Evolutionary conservation across 2,797 vertebrate genomes (phyloP).

Genomic region (Rhabdomys pumilio): DNA sequence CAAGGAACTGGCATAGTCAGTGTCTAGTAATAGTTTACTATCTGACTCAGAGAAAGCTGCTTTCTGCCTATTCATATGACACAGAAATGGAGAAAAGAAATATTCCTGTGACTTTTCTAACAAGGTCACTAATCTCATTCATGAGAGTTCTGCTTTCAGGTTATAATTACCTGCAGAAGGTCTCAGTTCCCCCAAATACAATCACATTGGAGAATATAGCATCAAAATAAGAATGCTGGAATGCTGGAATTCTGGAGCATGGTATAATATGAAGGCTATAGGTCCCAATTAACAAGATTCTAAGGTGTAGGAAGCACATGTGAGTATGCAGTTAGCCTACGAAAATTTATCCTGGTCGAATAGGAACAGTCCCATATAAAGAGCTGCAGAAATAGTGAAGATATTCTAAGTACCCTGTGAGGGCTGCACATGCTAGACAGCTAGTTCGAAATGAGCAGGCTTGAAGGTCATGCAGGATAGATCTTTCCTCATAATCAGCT

Average conservation of each 20-base stretch:
- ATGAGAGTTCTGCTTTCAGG: not conserved
- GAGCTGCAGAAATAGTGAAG: constrained; percentile 45
- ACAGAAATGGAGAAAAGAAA: not conserved
- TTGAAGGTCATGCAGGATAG: not conserved
- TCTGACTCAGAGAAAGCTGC: not conserved
- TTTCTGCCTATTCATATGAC: not conserved
- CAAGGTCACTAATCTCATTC: not conserved
- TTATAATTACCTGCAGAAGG: not conserved
- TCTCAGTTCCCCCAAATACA: not conserved
- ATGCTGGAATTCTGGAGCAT: not conserved
- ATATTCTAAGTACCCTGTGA: not conserved
- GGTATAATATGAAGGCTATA: not conserved
- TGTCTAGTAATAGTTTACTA: not conserved
- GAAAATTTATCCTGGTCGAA: not conserved
- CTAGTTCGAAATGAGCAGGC: not conserved
- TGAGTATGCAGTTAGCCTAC: not conserved
- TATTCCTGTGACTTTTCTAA: not conserved
- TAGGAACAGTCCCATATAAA: not conserved
- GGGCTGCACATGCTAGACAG: not conserved
- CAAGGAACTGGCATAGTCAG: not conserved
- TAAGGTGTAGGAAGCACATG: not conserved
- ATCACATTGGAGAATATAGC: not conserved
- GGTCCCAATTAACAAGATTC: not conserved
- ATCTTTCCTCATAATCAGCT: not conserved
- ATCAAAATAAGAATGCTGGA: not conserved